phyloP scores from a whole-genome alignment of 2,888 invertebrate genomes.

The Flabesymbios commensalis region DNA sequence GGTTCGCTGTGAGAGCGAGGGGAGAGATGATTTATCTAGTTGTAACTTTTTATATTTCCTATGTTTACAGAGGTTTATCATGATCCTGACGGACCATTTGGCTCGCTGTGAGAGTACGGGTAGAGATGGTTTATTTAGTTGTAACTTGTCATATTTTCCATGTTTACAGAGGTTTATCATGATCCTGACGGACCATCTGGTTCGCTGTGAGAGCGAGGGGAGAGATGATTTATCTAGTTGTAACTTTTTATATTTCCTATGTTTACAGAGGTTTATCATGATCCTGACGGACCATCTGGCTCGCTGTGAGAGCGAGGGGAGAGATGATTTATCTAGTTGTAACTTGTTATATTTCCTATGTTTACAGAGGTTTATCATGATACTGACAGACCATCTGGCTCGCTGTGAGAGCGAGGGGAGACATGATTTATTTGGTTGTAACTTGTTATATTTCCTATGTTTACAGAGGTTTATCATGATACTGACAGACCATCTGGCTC shows the following conservation, averaged over 20 bases:
- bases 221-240: no score
- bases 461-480: slow-evolving; percentile 94
- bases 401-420: slow-evolving; percentile 92
- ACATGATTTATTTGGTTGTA: no score
- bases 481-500: slow-evolving; percentile 90
- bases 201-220: slow-evolving; percentile 89
- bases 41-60: no score
- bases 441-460: no score
- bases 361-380: slow-evolving; percentile 93
- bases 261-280: slow-evolving; percentile 93
- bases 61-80: slow-evolving; percentile 90
- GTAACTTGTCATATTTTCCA: no score
- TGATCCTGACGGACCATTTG: slow-evolving; percentile 95
- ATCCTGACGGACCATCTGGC: slow-evolving; percentile 94
- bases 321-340: no score
- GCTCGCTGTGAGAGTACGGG: slow-evolving; percentile 92
- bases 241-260: no score
- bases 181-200: slow-evolving; percentile 94
- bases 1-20: slow-evolving; percentile 89
- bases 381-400: slow-evolving; percentile 92
- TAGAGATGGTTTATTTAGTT: no score
- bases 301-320: slow-evolving; percentile 88
- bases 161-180: slow-evolving; percentile 92
- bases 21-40: no score
- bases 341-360: no score